Percentiles rank a stretch among this genome's conserved stretches.
Evolutionary conservation across 2,797 vertebrate species (phyloP).

Genomic region (Luscinia luscinia): DNA sequence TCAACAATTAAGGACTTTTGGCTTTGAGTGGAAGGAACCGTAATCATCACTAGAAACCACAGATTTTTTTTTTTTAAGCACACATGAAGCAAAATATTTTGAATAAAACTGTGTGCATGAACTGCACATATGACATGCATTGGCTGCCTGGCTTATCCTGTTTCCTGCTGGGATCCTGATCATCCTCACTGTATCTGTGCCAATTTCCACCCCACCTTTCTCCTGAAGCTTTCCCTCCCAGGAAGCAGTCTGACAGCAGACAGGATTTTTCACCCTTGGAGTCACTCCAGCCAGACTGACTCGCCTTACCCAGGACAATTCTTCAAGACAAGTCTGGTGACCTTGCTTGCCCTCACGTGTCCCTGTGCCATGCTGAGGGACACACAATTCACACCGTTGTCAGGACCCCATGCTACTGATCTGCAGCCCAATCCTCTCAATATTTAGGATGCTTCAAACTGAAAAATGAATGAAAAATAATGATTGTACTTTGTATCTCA

Average conservation of each 20-base stretch:
- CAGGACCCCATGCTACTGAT: not conserved
- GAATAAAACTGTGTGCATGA: not conserved
- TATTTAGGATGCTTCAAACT: constrained; percentile 15
- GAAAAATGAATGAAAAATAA: constrained; percentile 33
- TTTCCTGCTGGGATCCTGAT: not conserved
- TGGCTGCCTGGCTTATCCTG: not conserved
- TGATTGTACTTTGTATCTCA: not conserved
- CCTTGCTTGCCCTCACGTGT: not conserved
- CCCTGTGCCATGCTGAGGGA: not conserved
- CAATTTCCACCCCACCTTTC: not conserved
- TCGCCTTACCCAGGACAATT: constrained; percentile 51
- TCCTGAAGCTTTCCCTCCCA: not conserved
- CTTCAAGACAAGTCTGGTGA: constrained; percentile 33
- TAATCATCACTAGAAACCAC: not conserved
- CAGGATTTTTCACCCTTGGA: constrained; percentile 35
- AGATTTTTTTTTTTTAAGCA: not conserved
- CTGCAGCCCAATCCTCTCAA: not conserved
- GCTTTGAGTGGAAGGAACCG: not conserved
- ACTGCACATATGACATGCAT: not conserved
- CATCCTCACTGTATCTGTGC: not conserved
- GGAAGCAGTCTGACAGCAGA: not conserved
- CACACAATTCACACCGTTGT: constrained; percentile 56
- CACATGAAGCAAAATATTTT: not conserved
- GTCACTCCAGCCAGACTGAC: constrained; percentile 55
- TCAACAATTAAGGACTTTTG: not conserved